Evolutionary conservation across 1,140 invertebrate genomes (phyloP).

Genomic region (Drosophila ananassae): DNA sequence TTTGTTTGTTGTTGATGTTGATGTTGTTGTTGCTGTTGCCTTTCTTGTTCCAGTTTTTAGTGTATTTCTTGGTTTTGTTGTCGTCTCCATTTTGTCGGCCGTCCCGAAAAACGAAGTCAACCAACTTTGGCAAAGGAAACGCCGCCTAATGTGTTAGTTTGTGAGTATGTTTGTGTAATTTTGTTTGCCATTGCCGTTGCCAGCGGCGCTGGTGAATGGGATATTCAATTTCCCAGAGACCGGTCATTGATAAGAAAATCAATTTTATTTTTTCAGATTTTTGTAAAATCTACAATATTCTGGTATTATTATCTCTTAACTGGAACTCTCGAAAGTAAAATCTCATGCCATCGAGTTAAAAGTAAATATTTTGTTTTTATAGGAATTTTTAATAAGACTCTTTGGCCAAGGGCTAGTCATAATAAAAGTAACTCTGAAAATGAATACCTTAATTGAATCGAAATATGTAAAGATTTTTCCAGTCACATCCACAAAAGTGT

Average conservation of each 20-base stretch:
- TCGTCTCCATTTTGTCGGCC: constrained; percentile 50
- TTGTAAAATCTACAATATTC: constrained; percentile 1
- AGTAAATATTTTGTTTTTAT: background rate
- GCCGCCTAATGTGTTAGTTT: constrained; percentile 76
- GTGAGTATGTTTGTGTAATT: constrained; percentile 35
- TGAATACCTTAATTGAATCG: background rate
- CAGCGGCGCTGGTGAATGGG: constrained; percentile 47
- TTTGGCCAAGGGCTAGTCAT: background rate
- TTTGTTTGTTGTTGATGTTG: constrained; percentile 64
- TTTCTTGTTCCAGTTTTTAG: background rate
- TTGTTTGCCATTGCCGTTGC: constrained; percentile 51
- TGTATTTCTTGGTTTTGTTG: constrained; percentile 8
- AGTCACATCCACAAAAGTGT: background rate
- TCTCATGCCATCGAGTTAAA: too few relatives aligned
- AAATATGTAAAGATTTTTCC: background rate
- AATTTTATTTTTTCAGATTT: constrained; percentile 9
- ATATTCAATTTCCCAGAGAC: constrained; percentile 26
- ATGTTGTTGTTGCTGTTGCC: constrained; percentile 7
- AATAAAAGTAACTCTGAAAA: background rate
- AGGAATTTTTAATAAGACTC: background rate
- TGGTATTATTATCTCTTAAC: background rate
- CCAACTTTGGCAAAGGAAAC: constrained; percentile 77
- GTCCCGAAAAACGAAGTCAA: constrained; percentile 74
- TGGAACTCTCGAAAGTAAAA: too few relatives aligned
- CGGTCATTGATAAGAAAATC: constrained; percentile 11